Evolutionary conservation across 1,140 invertebrate genomes (phyloP), one percentile per base, ranked within the genome.

Genomic region (Drosophila novamexicana): DNA sequence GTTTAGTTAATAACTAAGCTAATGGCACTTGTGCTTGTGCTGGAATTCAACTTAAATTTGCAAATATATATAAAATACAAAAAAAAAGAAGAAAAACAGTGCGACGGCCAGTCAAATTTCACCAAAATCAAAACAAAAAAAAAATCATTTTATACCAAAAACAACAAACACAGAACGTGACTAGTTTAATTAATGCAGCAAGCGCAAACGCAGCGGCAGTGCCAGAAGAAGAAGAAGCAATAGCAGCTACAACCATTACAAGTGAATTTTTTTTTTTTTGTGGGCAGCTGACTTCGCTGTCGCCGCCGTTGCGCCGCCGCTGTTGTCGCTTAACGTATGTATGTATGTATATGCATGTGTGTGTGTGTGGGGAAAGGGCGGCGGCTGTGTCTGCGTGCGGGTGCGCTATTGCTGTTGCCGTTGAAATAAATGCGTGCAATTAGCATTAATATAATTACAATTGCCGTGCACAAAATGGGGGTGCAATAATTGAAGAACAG

Each of bases 391-490:
- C 0, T 44, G 54, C 44, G 42, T 53, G 32, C 47, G 74, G 45
- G 37, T 67, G 16, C 62, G 44, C 14, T 56, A 32, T 32, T 62
- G 47, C 1, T 71, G 65, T 16, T 67, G 53, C 36, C 44, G 67
- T 64, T 64, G 62, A 68, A 70, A 64, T 69, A 81, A 72, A 81
- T 82, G 81, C 81, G 82, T 86, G 75, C 75, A 85, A 85, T 88
- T 86, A 88, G 82, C 82, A 79, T 81, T 85, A 86, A 86, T 81
- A 80, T 64, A 81, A 81, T 86, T 74, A 81, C 66, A 57, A 76
- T 71, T 75, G 76, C 72, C 42, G 58, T 66, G 50, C 62, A 67
- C 59, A 47, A 77, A 75, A 75, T 70, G 62, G 45, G 73, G 76
- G 74, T 71, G 75, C 70, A 59, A 81, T 68, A 79, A 80, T 62